Evolutionary conservation across 2,888 invertebrate genomes (phyloP), one percentile per base, ranked within the genome.

Genomic region (Ypsolopha scabrella): DNA sequence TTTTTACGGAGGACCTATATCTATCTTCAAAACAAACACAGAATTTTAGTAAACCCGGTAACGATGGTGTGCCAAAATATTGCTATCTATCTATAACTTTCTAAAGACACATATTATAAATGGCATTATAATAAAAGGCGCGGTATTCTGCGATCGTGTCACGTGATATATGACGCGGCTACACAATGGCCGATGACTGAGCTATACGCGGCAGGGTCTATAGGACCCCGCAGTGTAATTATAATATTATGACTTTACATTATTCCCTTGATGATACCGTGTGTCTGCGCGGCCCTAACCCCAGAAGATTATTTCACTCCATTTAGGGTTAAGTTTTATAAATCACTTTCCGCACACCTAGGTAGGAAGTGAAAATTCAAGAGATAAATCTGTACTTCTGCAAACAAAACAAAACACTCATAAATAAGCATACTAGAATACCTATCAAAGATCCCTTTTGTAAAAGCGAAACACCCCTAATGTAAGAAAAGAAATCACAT

Each of bases 241-340:
- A 75, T 73, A 75, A 71, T 73, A 71, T 76, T 81, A 80, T 83
- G 80, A 83, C 80, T 77, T 78, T 64, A 81, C 81, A 82, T 72
- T 79, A 80, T 80, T 75, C 65, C 63, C 55, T 34, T 35, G 47
- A 36, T 37, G 47, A 14, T 13, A 47, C 47, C 35, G 46, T 41
- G 50, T 43, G 54, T 46, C 13, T 52, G 52, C 9, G 34, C 24
- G n/a, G 24, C 24, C 24, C 24, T 24, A 24, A 24, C 24, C 24
- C 24, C 24, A 24, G 2, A 24, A 24, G 24, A 24, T 24, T 24
- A 24, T 24, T 24, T 24, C 24, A 24, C 24, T 24, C 24, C 24
- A 24, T 24, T 24, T 24, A 24, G 24, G 24, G 24, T 24, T 24
- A 24, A 24, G 4, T 24, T 24, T 24, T 24, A 24, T 24, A 24